A percentile compares a stretch with the other conserved stretches of the same genome.
Conservation (phyloP, 2,797 vertebrate genomes). For the Platyrinchus mystaceus region DNA sequence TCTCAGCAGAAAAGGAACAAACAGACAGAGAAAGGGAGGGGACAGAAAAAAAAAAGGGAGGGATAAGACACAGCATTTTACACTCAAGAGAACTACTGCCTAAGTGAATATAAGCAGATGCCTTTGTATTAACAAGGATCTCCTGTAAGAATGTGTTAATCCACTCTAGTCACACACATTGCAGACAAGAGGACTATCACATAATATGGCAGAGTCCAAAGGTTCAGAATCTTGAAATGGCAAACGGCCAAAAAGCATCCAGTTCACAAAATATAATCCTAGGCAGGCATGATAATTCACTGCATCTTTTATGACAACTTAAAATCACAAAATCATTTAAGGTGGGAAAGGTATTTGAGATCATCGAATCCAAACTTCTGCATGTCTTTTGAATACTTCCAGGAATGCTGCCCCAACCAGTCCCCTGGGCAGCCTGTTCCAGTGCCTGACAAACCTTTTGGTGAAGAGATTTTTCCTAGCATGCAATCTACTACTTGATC, state of each 20-base stretch:
- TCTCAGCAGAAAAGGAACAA: background rate
- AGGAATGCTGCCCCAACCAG: background rate
- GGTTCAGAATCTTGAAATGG: background rate
- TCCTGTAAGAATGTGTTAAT: background rate
- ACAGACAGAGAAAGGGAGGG: background rate
- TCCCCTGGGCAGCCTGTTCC: background rate
- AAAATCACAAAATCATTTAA: background rate
- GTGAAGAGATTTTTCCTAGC: background rate
- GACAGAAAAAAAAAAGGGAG: background rate
- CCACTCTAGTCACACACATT: background rate
- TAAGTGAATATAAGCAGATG: background rate
- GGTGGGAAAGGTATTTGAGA: background rate
- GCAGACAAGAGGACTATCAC: background rate
- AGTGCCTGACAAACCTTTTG: background rate
- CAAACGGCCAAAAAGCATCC: background rate
- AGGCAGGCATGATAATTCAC: background rate
- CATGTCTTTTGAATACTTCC: fast-evolving
- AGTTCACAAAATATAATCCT: background rate
- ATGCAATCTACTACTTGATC: background rate
- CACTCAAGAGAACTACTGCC: background rate
- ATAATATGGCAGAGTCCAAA: background rate
- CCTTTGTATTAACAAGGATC: background rate
- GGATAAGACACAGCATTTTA: background rate
- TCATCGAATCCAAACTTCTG: fast-evolving
- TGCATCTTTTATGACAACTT: background rate